Base-by-base conservation (phyloP, 2,113 vertebrate species). In the Centropus unirufus region DNA sequence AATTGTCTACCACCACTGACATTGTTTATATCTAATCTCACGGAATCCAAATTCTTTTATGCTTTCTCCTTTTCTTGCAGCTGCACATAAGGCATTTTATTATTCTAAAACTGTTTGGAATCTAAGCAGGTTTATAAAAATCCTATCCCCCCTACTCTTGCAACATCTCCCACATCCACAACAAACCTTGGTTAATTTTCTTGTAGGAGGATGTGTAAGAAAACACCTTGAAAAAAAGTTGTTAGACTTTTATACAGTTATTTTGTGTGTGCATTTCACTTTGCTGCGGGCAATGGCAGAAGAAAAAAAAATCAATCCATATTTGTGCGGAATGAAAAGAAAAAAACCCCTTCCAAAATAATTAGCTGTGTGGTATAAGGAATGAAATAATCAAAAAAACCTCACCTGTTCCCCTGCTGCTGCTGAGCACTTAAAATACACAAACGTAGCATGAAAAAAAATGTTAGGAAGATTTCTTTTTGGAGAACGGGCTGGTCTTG, bases 201-300 rank as follows among this genome's bases (percentile, higher is more conserved):
- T 84, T 86, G 42, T 39, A 88, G 39, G 47, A 94, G 16, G 58
- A 73, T 68, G 39, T 66, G 26, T 89, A 76, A 89, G 66, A 92
- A 89, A 93, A 54, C 19, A 66, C 42, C 89, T 92, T 70, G 92
- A 84, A 89, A 87, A 86, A 87, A 86, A 93, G 69, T 93, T 75
- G 47, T 88, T 88, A 91, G 86, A 81, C 49, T 91, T 96, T 57
- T 83, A 83, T 49, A 58, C 59, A 68, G 68, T 88, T 95, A 92
- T 94, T 96, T 96, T 93, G 91, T 76, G 66, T 90, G 88, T 80
- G 59, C 61, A 91, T 96, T 96, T 94, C 87, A 86, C 83, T 96
- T 96, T 92, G 92, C 94, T 94, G 67, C 93, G 95, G 96, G 96
- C 93, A 92, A 77, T 78, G 72, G 72, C 30, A 95, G 76, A 75